These are phyloP conservation scores for Hippotragus niger DNA, from an alignment of 2,113 vertebrate genomes.

Conservation along the genomic window DNA sequence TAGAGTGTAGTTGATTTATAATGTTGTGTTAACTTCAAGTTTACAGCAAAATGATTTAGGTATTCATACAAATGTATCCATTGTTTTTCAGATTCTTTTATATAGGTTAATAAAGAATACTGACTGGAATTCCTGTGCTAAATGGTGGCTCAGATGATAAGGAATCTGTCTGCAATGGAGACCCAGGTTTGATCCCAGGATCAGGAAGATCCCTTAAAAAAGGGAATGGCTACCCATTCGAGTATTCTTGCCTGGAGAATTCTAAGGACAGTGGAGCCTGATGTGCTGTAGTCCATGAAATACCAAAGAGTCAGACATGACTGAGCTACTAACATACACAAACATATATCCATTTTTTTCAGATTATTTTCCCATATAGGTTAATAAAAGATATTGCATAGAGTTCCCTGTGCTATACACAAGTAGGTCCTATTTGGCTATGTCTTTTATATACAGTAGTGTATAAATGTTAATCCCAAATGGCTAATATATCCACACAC, in stretches of 20 bases:
- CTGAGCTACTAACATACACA: neutral
- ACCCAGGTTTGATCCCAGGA: neutral
- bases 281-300: neutral
- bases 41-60: neutral
- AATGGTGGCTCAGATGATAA: neutral
- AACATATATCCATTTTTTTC: neutral
- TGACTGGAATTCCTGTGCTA: neutral
- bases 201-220: neutral
- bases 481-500: neutral
- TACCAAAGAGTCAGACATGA: neutral
- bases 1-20: neutral
- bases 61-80: neutral
- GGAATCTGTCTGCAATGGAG: neutral
- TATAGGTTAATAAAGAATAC: neutral
- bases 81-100: neutral
- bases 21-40: neutral
- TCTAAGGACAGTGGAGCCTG: neutral
- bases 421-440: neutral
- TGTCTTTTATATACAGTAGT: neutral
- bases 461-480: neutral
- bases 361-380: neutral
- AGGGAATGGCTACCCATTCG: neutral
- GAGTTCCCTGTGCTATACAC: neutral
- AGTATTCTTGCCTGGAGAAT: neutral
- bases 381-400: neutral